Evolutionary conservation across 2,888 invertebrate genomes (phyloP), one percentile per base, ranked within the genome.

Genomic region (Andrena camellia): DNA sequence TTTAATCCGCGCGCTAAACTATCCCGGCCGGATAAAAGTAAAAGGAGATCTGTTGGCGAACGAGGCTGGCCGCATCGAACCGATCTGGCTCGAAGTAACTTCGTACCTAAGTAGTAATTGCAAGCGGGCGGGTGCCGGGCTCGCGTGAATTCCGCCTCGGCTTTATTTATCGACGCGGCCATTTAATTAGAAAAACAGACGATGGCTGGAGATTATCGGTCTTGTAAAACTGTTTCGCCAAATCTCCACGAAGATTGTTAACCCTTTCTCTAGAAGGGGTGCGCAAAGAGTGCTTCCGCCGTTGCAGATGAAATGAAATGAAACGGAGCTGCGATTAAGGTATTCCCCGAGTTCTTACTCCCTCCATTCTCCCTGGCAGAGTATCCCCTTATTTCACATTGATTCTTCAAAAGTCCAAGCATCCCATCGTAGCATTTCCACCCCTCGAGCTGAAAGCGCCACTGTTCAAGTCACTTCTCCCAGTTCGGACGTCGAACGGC

Each of bases 121-220:
- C 64, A 50, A 79, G 64, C 60, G 13, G 52, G 42, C 42, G 3
- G 42, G 42, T 42, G 42, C 42, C 13, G 42, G 13, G 62, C 69
- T 50, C 31, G 79, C 69, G 81, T 79, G 54, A 81, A 79, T 81
- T 74, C 80, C 60, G 66, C 80, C 33, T 66, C 60, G 33, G 52
- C 69, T 74, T 70, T 81, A 69, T 81, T 81, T 79, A 79, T 74
- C 63, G 74, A 70, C 35, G 48, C 74, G 69, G 54, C 52, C 29
- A 66, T 79, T 81, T 81, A 79, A 79, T 81, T 79, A 79, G 71
- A 72, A 71, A 78, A 62, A 81, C 66, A 66, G 54, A 67, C 52
- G 71, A 66, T 54, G 31, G 23, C 33, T 48, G 68, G 63, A 64
- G 63, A 68, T 63, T 75, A 76, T 78, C 76, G 63, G 68, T 69